Evolutionary conservation across 2,888 invertebrate genomes (phyloP), one percentile per base, ranked within the genome.

Genomic region (Peribatodes rhomboidaria): DNA sequence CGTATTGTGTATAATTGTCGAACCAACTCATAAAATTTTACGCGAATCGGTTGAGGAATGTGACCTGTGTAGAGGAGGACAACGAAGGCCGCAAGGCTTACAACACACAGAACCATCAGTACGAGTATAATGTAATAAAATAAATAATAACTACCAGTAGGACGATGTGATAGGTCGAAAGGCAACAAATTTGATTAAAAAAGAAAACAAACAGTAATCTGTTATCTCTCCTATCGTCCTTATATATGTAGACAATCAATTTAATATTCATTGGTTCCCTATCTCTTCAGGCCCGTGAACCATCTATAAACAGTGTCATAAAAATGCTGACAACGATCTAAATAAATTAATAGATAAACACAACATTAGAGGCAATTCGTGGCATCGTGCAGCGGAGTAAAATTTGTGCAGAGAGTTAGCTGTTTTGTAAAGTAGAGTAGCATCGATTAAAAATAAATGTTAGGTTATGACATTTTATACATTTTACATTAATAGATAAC

Each of bases 281-380:
- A 20, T 50, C 35, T 50, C 31, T 16, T 31, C 9, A 49, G 31
- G 16, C 42, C 41, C 31, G 11, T 41, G 41, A 31, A 39, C 27
- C 14, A 33, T 35, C 35, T 37, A 50, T 35, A 50, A 50, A 50
- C 31, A 54, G 31, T 42, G 54, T 31, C 41, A 54, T 54, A 54
- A 42, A 54, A 54, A 41, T 35, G 16, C 31, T 42, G 54, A 54
- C 31, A 27, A 54, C 54, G 31, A 54, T 54, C 54, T 16, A 42
- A 54, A 54, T 54, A 42, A 54, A 42, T 54, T 54, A 54, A 54
- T 54, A 54, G 54, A 31, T 42, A 54, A 54, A 54, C 41, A 42
- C 16, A 42, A 11, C 22, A 33, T 46, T 20, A 56, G 57, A 35
- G 13, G 9, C 50, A 50, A 20, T 20, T 18, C 35, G 16, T 47